These are phyloP conservation scores for Apamea epomidion DNA, from an alignment of 2,888 invertebrate genomes.

Conservation along the genomic window DNA sequence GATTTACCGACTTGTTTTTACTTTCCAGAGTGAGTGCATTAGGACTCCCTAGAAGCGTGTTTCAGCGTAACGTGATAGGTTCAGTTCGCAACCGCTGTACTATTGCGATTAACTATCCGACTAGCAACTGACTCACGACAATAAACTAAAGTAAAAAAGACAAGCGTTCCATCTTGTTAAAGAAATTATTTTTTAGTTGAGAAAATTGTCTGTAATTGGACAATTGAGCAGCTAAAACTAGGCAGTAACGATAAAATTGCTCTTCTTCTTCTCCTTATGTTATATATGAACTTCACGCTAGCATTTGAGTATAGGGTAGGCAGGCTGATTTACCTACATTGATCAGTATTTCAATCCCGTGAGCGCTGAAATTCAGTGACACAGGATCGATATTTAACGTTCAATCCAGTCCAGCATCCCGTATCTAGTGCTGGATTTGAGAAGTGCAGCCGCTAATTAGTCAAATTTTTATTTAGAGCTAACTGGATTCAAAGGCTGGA, in stretches of 20 bases:
- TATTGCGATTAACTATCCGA: neutral
- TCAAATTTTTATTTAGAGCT: neutral
- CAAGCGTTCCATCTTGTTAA: conserved; percentile 45
- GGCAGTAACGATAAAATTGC: conserved; percentile 56
- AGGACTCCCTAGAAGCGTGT: conserved; percentile 6
- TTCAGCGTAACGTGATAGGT: neutral
- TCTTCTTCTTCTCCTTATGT: conserved; percentile 30
- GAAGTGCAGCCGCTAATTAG: neutral
- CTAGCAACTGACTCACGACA: conserved; percentile 19
- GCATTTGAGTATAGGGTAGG: neutral
- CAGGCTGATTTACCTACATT: neutral
- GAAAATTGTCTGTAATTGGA: conserved; percentile 60
- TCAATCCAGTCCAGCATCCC: neutral
- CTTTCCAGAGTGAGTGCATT: neutral
- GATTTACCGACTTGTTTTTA: neutral
- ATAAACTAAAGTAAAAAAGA: conserved; percentile 43
- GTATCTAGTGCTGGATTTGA: neutral
- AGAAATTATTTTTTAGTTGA: conserved; percentile 52
- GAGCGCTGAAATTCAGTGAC: neutral
- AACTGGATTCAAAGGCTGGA: neutral
- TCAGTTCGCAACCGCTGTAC: neutral
- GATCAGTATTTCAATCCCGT: neutral
- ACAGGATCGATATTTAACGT: neutral
- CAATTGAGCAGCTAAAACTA: conserved; percentile 60
- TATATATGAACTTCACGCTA: neutral